Evolutionary conservation across 2,797 vertebrate genomes (phyloP).

Genomic region (Microctenopoma stevenorrisi): DNA sequence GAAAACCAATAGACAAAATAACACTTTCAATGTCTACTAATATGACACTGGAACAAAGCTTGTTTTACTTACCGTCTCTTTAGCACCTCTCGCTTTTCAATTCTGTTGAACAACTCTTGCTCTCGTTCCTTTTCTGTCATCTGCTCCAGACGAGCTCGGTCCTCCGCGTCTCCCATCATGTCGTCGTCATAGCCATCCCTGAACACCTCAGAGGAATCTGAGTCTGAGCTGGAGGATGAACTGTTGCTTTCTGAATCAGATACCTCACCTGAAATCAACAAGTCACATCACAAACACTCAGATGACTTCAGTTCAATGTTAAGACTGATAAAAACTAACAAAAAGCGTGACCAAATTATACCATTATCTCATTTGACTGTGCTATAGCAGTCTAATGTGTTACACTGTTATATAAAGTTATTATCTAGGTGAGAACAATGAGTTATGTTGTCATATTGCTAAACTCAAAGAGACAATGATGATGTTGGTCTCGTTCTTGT

Average conservation of each 20-base stretch:
- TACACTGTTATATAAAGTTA: no score
- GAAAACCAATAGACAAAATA: not conserved
- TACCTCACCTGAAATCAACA: slow-evolving; percentile 88
- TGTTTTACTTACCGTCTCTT: slow-evolving; percentile 90
- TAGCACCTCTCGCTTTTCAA: slow-evolving; percentile 97
- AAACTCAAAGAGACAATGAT: not conserved
- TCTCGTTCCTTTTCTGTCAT: slow-evolving; percentile 99
- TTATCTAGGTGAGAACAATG: not conserved
- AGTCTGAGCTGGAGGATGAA: slow-evolving; percentile 96
- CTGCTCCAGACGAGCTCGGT: slow-evolving; percentile 95
- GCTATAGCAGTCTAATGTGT: no score
- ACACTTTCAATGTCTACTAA: not conserved
- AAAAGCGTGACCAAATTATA: not conserved
- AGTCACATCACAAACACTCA: not conserved
- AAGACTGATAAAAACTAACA: not conserved
- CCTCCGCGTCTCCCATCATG: slow-evolving; percentile 98
- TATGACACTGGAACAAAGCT: not conserved
- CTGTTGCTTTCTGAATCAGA: slow-evolving; percentile 98
- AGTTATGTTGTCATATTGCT: not conserved
- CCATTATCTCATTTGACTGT: not conserved
- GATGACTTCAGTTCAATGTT: not conserved
- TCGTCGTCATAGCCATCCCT: slow-evolving; percentile 97
- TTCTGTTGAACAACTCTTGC: slow-evolving; percentile 97
- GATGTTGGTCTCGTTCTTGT: not conserved
- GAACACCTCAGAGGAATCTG: slow-evolving; percentile 96